Base-by-base conservation (phyloP, 1,140 invertebrate species). In the Cephus cinctus region DNA sequence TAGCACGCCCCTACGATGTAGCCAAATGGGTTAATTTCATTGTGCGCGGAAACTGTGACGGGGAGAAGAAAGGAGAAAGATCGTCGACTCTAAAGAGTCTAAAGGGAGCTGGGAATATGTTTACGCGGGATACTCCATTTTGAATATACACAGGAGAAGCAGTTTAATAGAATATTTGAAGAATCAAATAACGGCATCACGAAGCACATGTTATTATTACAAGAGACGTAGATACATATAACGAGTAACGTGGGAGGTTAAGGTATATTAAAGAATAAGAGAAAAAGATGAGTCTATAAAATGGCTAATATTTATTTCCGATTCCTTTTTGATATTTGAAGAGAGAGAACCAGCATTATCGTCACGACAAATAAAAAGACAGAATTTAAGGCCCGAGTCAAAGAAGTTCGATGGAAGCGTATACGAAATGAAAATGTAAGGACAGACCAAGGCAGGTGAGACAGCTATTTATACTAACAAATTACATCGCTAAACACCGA, bases 1-100 rank as follows among this genome's bases (percentile, higher is more conserved):
- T 59, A 70, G 52, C 62, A 72, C 73, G 72, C 72, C 73, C 71
- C 71, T 61, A 61, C 65, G 65, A 65, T 76, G 67, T 76, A 67
- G 59, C 65, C 69, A 67, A 69, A 74, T 67, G 69, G 66, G 57
- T 69, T 69, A 69, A 71, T 69, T 41, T 15, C 34, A 36, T 36
- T 36, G 14, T n/a, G n/a, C n/a, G n/a, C n/a, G n/a, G n/a, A n/a
- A 36, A 36, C 19, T 36, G 34, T 36, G 34, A 18, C 12, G 27
- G 14, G 9, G 34, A n/a, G n/a, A 36, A 36, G 19, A 36, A 36
- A 15, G 14, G 14, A 36, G 14, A 36, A 36, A 36, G 34, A 36
- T 18, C 34, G 11, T 14, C 34, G 19, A 8, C 34, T 18, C 8
- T 18, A 12, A 12, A 11, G 27, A 30, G 14, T 12, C 12, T 9